Percentiles rank a stretch among this genome's conserved stretches.
phyloP scores from a whole-genome alignment of 2,113 vertebrate species.

The Ailurus styani region DNA sequence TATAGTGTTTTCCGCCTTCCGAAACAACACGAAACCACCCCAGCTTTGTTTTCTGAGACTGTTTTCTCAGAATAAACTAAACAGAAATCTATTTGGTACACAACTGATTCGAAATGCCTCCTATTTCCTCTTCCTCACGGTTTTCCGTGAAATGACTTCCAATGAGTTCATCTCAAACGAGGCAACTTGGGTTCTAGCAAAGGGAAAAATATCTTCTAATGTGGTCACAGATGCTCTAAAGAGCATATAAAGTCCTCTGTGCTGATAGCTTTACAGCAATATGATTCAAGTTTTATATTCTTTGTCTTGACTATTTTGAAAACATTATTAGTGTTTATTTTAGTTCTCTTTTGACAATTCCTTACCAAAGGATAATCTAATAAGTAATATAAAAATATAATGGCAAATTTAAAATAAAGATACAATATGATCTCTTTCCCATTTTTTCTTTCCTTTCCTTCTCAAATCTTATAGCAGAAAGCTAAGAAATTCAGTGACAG shows the following conservation, averaged over 20 bases:
- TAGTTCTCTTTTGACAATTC: constrained; percentile 2
- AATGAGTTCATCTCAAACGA: constrained; percentile 42
- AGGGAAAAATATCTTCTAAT: not conserved
- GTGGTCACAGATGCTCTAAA: not conserved
- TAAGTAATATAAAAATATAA: not conserved
- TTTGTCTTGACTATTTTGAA: constrained; percentile 3
- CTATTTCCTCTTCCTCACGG: constrained; percentile 30
- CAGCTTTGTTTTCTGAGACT: not conserved
- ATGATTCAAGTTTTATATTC: not conserved
- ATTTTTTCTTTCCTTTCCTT: not conserved
- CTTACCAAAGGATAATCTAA: not conserved
- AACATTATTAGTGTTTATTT: not conserved
- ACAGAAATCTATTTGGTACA: constrained; percentile 49
- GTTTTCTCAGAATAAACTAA: constrained; percentile 46
- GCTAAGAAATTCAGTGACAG: not conserved
- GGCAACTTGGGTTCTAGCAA: not conserved
- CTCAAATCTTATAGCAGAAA: not conserved
- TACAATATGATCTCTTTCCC: not conserved
- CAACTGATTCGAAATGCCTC: constrained; percentile 35
- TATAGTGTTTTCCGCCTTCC: not conserved
- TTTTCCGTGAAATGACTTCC: constrained; percentile 58
- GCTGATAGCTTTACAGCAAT: not conserved
- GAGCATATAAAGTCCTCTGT: not conserved
- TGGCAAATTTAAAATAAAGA: constrained; percentile 2
- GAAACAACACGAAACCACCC: not conserved